phyloP scores from a whole-genome alignment of 2,797 vertebrate species.

The Momotus momota region DNA sequence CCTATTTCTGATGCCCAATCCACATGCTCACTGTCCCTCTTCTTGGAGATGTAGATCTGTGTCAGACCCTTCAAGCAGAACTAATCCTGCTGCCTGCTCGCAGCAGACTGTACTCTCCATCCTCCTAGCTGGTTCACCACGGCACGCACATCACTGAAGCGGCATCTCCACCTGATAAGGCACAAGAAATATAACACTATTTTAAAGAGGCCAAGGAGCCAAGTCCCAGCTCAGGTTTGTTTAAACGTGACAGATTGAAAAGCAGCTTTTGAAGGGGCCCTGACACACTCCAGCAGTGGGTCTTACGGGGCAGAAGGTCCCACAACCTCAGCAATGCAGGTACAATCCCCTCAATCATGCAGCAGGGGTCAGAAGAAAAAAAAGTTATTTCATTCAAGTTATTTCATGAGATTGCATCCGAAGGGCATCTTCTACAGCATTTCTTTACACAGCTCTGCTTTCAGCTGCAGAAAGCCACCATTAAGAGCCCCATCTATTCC shows the following conservation, averaged over 20 bases:
- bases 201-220: not conserved
- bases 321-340: not conserved
- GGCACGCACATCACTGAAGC: not conserved
- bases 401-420: not conserved
- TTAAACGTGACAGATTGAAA: not conserved
- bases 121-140: not conserved
- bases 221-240: not conserved
- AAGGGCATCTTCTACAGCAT: not conserved
- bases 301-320: not conserved
- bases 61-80: slow-evolving; percentile 31
- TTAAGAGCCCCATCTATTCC: not conserved
- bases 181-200: not conserved
- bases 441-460: not conserved
- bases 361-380: not conserved
- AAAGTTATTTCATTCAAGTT: not conserved
- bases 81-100: not conserved
- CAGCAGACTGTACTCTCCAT: not conserved
- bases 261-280: not conserved
- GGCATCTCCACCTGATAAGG: not conserved
- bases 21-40: not conserved
- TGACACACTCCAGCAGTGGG: not conserved
- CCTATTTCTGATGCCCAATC: not conserved
- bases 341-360: not conserved
- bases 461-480: not conserved
- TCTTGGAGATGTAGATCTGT: not conserved